Percentiles rank a stretch among this genome's conserved stretches.
These are phyloP conservation scores for Diprion similis DNA, from an alignment of 1,140 invertebrate genomes.

Conservation along the genomic window DNA sequence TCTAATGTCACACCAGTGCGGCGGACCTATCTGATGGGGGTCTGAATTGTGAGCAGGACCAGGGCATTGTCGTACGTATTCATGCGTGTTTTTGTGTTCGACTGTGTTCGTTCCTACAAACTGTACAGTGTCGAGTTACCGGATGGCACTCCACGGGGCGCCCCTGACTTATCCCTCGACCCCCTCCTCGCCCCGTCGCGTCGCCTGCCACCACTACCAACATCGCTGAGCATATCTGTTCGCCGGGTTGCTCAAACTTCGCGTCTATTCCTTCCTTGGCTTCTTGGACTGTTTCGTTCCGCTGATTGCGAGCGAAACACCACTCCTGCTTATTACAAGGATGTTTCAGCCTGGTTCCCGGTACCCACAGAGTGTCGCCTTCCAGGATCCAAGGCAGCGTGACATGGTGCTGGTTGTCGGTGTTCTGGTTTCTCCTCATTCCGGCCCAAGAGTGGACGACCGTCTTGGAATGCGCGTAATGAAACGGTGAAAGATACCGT, in stretches of 20 bases:
- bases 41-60: conserved; percentile 46
- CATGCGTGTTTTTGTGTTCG: conserved; percentile 57
- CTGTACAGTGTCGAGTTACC: conserved; percentile 62
- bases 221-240: background rate
- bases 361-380: too few relatives aligned
- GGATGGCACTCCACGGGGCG: conserved; percentile 61
- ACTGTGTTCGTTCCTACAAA: conserved; percentile 57
- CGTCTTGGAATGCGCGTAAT: too few relatives aligned
- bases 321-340: too few relatives aligned
- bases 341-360: too few relatives aligned
- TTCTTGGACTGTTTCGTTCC: too few relatives aligned
- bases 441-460: too few relatives aligned
- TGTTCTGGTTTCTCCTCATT: too few relatives aligned
- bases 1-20: conserved; percentile 58
- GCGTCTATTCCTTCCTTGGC: background rate
- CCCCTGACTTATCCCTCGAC: conserved; percentile 53
- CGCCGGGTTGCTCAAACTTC: background rate
- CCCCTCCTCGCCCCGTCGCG: conserved; percentile 33
- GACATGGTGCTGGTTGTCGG: too few relatives aligned
- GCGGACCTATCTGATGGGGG: conserved; percentile 52
- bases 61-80: conserved; percentile 59
- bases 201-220: conserved; percentile 44
- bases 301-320: too few relatives aligned
- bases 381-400: too few relatives aligned
- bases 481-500: too few relatives aligned